phyloP scores from a whole-genome alignment of 2,113 vertebrate genomes.

The Geococcyx californianus region DNA sequence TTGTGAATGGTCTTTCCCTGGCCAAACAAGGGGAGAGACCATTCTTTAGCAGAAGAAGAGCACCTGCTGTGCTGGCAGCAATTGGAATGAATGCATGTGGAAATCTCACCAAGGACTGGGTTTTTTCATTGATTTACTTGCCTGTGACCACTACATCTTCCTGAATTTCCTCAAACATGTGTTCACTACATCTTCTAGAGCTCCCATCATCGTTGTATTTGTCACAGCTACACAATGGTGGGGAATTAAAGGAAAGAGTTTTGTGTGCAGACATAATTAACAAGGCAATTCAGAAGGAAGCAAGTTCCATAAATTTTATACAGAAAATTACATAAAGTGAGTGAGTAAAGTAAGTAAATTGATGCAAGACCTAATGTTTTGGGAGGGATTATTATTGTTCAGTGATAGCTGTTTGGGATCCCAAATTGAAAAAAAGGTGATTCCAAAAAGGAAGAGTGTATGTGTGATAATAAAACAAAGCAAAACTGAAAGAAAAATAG shows the following conservation, averaged over 20 bases:
- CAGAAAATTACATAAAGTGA: neutral
- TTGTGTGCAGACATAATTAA: neutral
- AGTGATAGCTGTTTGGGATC: neutral
- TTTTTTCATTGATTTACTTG: neutral
- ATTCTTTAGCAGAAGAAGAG: neutral
- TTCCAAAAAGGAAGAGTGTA: neutral
- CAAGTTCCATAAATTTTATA: neutral
- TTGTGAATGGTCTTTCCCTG: neutral
- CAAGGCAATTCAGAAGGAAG: neutral
- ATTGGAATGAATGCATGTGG: neutral
- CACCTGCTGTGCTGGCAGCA: neutral
- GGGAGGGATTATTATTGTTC: neutral
- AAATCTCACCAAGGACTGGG: neutral
- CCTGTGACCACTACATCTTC: neutral
- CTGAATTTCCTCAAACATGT: neutral
- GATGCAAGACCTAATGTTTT: neutral
- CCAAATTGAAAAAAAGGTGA: neutral
- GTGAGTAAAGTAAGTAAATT: neutral
- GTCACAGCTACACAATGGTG: neutral
- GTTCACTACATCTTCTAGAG: neutral
- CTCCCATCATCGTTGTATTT: rapidly evolving
- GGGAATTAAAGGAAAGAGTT: neutral
- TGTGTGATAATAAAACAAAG: neutral
- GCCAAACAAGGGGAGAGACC: neutral
- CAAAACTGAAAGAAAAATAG: neutral